These are phyloP conservation scores for Trematomus loennbergii DNA, from an alignment of 2,113 vertebrate species.

Conservation along the genomic window DNA sequence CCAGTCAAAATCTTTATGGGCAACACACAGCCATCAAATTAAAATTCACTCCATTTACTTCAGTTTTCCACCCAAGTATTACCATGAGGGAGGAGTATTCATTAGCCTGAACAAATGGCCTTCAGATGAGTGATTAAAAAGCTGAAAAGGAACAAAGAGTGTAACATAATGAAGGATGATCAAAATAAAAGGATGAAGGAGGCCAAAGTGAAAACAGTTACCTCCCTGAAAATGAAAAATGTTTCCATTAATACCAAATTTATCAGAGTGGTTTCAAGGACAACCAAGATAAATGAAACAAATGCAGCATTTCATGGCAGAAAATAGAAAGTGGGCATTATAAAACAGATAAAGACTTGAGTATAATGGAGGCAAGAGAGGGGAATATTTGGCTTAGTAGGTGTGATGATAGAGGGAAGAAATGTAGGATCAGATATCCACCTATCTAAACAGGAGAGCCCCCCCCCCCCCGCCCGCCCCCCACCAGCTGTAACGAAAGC, in stretches of 20 bases:
- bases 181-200: slow-evolving; percentile 22
- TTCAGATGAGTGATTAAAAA: slow-evolving; percentile 44
- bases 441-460: slow-evolving; percentile 72
- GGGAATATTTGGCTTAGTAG: slow-evolving; percentile 35
- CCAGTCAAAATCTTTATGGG: slow-evolving; percentile 24
- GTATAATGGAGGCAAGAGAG: neutral
- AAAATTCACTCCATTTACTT: slow-evolving; percentile 46
- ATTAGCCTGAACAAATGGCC: slow-evolving; percentile 42
- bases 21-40: slow-evolving; percentile 20
- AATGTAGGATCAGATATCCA: slow-evolving; percentile 54
- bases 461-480: slow-evolving; percentile 18
- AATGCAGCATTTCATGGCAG: slow-evolving; percentile 14
- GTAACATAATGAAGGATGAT: slow-evolving; percentile 16
- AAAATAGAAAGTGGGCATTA: neutral
- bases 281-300: neutral
- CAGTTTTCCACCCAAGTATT: slow-evolving; percentile 30
- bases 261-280: slow-evolving; percentile 29
- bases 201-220: slow-evolving; percentile 22
- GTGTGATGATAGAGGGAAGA: slow-evolving; percentile 45
- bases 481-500: slow-evolving; percentile 63
- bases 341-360: slow-evolving; percentile 9
- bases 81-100: slow-evolving; percentile 26
- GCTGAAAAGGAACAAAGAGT: slow-evolving; percentile 36
- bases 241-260: slow-evolving; percentile 16
- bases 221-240: slow-evolving; percentile 8